Evolutionary conservation across 1,140 invertebrate genomes (phyloP).

Genomic region (Kradibia gibbosae): DNA sequence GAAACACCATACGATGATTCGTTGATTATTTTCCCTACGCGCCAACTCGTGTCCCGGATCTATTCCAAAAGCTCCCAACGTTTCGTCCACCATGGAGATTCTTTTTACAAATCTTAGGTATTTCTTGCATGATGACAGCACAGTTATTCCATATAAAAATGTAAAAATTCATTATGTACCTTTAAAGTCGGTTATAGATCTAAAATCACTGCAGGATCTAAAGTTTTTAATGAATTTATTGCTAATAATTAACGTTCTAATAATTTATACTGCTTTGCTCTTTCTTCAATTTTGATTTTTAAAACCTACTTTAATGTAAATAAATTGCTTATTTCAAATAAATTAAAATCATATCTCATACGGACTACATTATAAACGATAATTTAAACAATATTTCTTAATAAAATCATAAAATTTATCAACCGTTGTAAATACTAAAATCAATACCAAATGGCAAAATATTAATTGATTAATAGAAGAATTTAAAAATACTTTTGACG

Average conservation of each 20-base stretch:
- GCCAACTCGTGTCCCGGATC: conserved; percentile 12
- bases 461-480: no score
- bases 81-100: conserved; percentile 34
- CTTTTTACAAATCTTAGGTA: neutral
- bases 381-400: no score
- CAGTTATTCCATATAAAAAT: neutral
- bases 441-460: no score
- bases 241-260: neutral
- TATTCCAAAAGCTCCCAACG: conserved; percentile 15
- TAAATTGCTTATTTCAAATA: no score
- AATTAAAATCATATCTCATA: no score
- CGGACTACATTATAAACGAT: no score
- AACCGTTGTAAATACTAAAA: no score
- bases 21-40: neutral
- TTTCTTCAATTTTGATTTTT: no score
- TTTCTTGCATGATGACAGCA: conserved; percentile 19
- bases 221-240: neutral
- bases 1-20: neutral
- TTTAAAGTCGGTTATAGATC: neutral
- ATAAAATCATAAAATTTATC: no score
- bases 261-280: neutral
- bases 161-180: neutral
- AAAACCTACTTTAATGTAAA: no score
- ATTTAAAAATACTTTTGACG: no score
- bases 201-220: neutral